A percentile compares a stretch with the other conserved stretches of the same genome.
These are phyloP conservation scores for Liodrosophila aerea DNA, from an alignment of 2,888 invertebrate species.

Conservation along the genomic window DNA sequence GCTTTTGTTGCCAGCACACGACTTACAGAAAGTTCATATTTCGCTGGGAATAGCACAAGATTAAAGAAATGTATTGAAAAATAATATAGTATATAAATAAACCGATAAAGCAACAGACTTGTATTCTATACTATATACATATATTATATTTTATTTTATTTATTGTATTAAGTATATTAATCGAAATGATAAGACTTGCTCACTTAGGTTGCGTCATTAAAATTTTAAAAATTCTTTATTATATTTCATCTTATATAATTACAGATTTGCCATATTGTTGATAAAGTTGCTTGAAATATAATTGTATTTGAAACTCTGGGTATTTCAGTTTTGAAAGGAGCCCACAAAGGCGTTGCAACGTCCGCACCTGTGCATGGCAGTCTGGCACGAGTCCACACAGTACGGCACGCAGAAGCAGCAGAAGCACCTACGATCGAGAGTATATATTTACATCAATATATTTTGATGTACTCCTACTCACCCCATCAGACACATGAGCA, in stretches of 20 bases:
- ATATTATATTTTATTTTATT: no score
- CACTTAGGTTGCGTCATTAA: no score
- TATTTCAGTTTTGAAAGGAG: slow-evolving; percentile 50
- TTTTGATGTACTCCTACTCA: slow-evolving; percentile 11
- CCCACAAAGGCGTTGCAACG: slow-evolving; percentile 69
- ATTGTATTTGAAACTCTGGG: neutral
- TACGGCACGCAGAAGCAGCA: slow-evolving; percentile 66
- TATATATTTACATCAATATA: neutral
- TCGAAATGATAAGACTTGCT: no score
- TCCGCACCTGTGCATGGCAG: slow-evolving; percentile 63
- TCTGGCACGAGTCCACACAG: slow-evolving; percentile 63
- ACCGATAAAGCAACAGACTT: no score
- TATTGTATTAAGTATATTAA: no score
- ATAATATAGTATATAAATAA: no score
- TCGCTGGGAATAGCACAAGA: neutral
- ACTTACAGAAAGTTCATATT: neutral
- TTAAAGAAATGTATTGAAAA: no score
- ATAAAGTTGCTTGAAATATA: no score
- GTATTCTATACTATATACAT: no score
- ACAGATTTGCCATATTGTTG: no score
- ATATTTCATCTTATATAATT: no score
- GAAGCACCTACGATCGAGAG: slow-evolving; percentile 8
- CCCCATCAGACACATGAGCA: slow-evolving; percentile 40
- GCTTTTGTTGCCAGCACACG: slow-evolving; percentile 15
- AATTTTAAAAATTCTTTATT: no score